Percentiles rank a stretch among this genome's conserved stretches.
Evolutionary conservation across 2,888 invertebrate genomes (phyloP).

Genomic region (Drosophila testacea): DNA sequence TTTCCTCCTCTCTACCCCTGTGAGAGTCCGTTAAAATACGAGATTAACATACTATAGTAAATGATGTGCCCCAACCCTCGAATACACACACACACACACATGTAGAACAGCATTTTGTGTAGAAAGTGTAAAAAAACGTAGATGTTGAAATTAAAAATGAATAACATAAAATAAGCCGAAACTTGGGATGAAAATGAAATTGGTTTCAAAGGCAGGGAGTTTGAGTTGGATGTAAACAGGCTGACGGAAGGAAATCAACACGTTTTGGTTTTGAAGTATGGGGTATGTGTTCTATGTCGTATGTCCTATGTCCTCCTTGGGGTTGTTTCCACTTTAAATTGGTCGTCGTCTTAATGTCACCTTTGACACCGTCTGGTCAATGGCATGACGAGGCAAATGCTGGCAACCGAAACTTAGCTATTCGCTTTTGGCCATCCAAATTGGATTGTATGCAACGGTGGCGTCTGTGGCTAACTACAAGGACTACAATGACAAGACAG

Average conservation of each 20-base stretch:
- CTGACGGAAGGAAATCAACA: conserved; percentile 59
- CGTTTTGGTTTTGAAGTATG: conserved; percentile 21
- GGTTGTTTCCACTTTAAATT: conserved; percentile 21
- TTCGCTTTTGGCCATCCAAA: conserved; percentile 32
- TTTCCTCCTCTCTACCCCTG: neutral
- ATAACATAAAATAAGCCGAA: conserved; percentile 59
- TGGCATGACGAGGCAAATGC: conserved; percentile 53
- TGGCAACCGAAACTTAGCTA: conserved; percentile 2
- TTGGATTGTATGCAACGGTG: conserved; percentile 41
- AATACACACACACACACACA: conserved; percentile 4
- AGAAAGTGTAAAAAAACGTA: conserved; percentile 32
- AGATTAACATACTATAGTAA: conserved; percentile 75
- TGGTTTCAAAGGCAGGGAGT: conserved; percentile 39
- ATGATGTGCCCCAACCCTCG: conserved; percentile 33
- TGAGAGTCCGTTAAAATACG: conserved; percentile 45
- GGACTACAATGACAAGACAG: conserved; percentile 20
- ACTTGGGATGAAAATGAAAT: conserved; percentile 31
- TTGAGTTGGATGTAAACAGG: conserved; percentile 34
- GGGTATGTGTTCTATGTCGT: neutral
- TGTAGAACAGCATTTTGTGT: conserved; percentile 18
- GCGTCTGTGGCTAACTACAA: conserved; percentile 21
- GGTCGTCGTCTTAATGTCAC: conserved; percentile 62
- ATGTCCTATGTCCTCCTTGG: neutral
- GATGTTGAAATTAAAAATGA: conserved; percentile 64
- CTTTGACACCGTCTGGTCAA: conserved; percentile 65